phyloP scores from a whole-genome alignment of 2,888 invertebrate species.

The Liodrosophila aerea region DNA sequence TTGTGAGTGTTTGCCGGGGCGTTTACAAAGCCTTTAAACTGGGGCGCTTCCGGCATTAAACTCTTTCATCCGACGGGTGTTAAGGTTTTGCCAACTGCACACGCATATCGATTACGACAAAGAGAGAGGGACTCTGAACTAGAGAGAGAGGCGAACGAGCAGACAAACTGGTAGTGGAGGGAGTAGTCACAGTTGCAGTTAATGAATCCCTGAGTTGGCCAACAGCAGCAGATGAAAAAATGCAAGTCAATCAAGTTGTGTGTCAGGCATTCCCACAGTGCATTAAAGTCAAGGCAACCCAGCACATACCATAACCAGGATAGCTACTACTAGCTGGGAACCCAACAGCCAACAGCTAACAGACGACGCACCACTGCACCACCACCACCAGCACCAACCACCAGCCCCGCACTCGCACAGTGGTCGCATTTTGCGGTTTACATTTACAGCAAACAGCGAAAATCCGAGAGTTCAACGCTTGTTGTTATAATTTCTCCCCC shows the following conservation, averaged over 20 bases:
- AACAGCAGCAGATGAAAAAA: conserved; percentile 24
- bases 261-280: conserved; percentile 68
- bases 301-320: conserved; percentile 31
- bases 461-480: conserved; percentile 6
- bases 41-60: conserved; percentile 58
- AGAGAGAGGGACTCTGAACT: background rate
- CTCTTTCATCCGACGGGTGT: conserved; percentile 39
- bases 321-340: conserved; percentile 9
- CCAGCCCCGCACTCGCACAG: conserved; percentile 9
- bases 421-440: conserved; percentile 64
- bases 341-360: too few relatives aligned
- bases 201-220: conserved; percentile 59
- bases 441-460: conserved; percentile 21
- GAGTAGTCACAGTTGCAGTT: conserved; percentile 40
- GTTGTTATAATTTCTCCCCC: too few relatives aligned
- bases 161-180: conserved; percentile 11
- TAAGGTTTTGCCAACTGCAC: conserved; percentile 52
- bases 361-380: conserved; percentile 10
- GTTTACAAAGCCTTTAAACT: conserved; percentile 48
- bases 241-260: conserved; percentile 69
- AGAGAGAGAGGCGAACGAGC: conserved; percentile 7
- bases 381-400: background rate
- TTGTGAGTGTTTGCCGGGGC: conserved; percentile 10
- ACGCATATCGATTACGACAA: conserved; percentile 70
- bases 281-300: conserved; percentile 51